These are phyloP conservation scores for Pantherophis alleghaniensis DNA, from an alignment of 2,797 vertebrate genomes.

Conservation along the genomic window DNA sequence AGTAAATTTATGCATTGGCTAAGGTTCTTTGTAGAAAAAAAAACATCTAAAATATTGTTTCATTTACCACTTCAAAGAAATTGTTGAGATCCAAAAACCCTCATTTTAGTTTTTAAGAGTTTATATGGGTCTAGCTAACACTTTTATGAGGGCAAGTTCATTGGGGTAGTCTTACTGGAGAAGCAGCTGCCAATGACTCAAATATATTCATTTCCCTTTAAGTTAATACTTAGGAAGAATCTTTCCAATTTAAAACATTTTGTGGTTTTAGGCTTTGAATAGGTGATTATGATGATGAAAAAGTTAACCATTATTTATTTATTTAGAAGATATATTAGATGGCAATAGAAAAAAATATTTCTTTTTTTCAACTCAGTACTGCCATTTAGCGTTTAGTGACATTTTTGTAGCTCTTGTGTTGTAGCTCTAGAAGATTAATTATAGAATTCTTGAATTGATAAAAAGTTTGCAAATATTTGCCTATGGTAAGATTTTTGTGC, in stretches of 20 bases:
- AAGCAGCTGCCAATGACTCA: slow-evolving; percentile 27
- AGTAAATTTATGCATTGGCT: background rate
- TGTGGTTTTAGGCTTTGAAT: background rate
- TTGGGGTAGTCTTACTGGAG: slow-evolving; percentile 37
- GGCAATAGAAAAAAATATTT: background rate
- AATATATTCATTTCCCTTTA: slow-evolving; percentile 29
- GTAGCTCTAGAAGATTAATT: background rate
- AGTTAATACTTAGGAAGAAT: slow-evolving; percentile 29
- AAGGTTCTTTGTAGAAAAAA: background rate
- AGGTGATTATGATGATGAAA: background rate
- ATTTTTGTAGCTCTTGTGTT: background rate
- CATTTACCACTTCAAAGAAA: slow-evolving; percentile 31
- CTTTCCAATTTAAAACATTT: slow-evolving; percentile 33
- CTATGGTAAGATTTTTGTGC: background rate
- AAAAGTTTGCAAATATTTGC: background rate
- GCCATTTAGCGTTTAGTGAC: background rate
- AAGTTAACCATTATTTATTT: background rate
- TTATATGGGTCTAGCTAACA: slow-evolving; percentile 46
- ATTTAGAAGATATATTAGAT: background rate
- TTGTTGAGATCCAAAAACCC: slow-evolving; percentile 46
- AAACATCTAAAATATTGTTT: background rate
- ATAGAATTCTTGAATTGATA: background rate
- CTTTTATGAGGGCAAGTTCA: slow-evolving; percentile 19
- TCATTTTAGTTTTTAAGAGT: slow-evolving; percentile 40
- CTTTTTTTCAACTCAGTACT: background rate